Percentiles rank a stretch among this genome's conserved stretches.
phyloP scores from a whole-genome alignment of 2,113 vertebrate species.

The Mystacornis crossleyi region DNA sequence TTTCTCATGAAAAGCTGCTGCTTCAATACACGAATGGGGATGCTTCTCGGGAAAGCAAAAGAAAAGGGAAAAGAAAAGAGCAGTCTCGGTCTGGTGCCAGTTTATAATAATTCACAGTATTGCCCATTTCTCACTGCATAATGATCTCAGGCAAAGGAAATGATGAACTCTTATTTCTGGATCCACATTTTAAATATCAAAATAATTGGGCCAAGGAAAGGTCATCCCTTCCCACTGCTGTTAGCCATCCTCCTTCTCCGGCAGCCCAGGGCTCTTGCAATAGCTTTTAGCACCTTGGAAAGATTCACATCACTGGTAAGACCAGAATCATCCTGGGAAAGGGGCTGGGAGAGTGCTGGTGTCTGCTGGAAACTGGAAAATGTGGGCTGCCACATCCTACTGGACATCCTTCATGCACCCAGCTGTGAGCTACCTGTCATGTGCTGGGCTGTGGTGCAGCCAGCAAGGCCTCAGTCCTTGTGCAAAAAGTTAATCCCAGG shows the following conservation, averaged over 20 bases:
- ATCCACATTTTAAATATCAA: slow-evolving; percentile 32
- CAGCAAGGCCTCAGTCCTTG: not conserved
- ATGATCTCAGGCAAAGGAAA: slow-evolving; percentile 16
- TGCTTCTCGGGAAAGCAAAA: not conserved
- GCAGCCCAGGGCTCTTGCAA: not conserved
- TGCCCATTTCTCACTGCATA: slow-evolving; percentile 45
- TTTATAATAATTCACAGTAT: slow-evolving; percentile 39
- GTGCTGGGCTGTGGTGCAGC: not conserved
- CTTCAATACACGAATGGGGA: not conserved
- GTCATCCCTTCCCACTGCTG: not conserved
- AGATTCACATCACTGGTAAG: not conserved
- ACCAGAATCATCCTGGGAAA: not conserved
- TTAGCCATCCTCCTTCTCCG: not conserved
- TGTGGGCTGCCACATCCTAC: not conserved
- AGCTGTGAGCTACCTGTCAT: fast-evolving
- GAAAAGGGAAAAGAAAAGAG: not conserved
- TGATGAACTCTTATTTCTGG: not conserved
- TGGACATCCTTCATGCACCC: not conserved
- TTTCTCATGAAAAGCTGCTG: slow-evolving; percentile 49
- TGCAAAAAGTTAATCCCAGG: not conserved
- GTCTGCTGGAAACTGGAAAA: not conserved
- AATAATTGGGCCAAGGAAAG: slow-evolving; percentile 30
- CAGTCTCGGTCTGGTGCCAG: not conserved
- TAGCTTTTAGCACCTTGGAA: slow-evolving; percentile 7
- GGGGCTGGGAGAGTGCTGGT: not conserved